phyloP scores from a whole-genome alignment of 2,113 vertebrate genomes.

The Oxyura jamaicensis region DNA sequence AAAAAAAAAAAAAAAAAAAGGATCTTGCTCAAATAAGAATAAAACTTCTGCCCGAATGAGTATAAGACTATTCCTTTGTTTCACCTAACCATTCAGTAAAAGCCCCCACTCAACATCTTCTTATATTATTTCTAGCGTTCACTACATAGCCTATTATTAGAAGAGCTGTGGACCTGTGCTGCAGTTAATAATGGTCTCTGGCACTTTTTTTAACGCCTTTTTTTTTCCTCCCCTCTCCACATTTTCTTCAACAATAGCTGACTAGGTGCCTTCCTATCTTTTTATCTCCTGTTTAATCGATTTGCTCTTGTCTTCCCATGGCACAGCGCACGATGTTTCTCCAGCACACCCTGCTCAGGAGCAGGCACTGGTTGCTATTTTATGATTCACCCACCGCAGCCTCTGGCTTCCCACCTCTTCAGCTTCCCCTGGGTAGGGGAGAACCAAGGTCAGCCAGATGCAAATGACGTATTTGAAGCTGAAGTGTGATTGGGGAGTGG shows the following conservation, averaged over 20 bases:
- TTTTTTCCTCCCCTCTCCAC: no score
- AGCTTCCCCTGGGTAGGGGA: accelerated
- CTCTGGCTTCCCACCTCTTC: neutral
- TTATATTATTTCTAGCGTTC: neutral
- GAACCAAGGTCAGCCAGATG: neutral
- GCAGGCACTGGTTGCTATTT: neutral
- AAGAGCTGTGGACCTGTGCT: neutral
- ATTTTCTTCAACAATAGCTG: neutral
- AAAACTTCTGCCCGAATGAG: neutral
- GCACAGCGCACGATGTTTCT: neutral
- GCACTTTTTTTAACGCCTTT: neutral
- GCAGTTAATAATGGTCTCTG: neutral
- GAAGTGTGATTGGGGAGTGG: neutral
- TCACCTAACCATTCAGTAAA: neutral
- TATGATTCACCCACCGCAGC: neutral
- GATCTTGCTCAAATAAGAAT: neutral
- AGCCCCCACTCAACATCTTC: neutral
- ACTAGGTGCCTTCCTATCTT: neutral
- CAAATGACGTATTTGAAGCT: neutral
- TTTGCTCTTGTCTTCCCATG: neutral
- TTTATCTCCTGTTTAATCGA: neutral
- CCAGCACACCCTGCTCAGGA: neutral
- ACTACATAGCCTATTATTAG: neutral
- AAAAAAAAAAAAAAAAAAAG: neutral
- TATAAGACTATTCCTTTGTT: neutral